A percentile compares a stretch with the other conserved stretches of the same genome.
Conservation (phyloP, 37 sponge, comb jelly and placozoan species). For the Dysidea cf. avara region DNA sequence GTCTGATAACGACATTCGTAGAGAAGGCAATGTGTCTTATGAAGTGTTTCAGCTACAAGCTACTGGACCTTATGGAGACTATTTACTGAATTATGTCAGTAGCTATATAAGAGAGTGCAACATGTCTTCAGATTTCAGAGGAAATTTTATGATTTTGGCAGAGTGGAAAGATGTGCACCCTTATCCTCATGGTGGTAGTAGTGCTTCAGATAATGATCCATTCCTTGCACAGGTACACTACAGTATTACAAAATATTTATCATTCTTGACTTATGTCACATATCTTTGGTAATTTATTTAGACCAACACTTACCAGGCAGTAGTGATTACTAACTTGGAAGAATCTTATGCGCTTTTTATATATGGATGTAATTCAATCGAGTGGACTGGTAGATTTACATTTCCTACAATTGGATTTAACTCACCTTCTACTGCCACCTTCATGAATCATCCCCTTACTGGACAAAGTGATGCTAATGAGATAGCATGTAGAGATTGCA, state of each 20-base stretch:
- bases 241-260: background rate
- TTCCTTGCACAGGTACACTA: no score
- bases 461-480: background rate
- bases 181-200: no score
- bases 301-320: conserved; percentile 28
- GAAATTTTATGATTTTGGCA: conserved; percentile 51
- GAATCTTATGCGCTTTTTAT: conserved; percentile 31
- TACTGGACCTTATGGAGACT: background rate
- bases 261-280: no score
- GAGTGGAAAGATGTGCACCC: conserved; percentile 24
- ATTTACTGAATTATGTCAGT: conserved; percentile 7
- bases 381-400: conserved; percentile 14
- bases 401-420: conserved; percentile 29
- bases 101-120: background rate
- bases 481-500: conserved; percentile 6
- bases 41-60: conserved; percentile 14
- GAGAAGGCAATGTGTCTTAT: conserved; percentile 42
- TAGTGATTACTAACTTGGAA: conserved; percentile 23
- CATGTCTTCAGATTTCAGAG: conserved; percentile 15
- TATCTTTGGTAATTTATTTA: no score
- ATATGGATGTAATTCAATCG: conserved; percentile 9
- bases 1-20: conserved; percentile 54
- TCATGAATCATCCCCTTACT: conserved; percentile 33
- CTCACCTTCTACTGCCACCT: conserved; percentile 7
- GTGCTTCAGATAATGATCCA: no score